A percentile compares a stretch with the other conserved stretches of the same genome.
Evolutionary conservation across 2,797 vertebrate genomes (phyloP).

Genomic region (Crypturellus tataupa): DNA sequence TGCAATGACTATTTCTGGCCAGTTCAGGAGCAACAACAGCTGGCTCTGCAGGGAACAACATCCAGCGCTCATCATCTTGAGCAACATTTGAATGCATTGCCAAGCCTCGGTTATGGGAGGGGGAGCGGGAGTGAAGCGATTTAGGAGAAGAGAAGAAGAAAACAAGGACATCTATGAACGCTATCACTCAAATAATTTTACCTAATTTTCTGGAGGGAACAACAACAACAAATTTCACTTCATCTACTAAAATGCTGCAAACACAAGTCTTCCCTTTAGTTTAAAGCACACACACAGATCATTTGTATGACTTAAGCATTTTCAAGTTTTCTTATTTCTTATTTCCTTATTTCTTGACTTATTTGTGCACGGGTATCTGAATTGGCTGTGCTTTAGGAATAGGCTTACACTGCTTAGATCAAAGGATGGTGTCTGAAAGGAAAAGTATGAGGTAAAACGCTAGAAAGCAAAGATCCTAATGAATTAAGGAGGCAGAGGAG

Average conservation of each 20-base stretch:
- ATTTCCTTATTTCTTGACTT: neutral
- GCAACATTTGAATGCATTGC: neutral
- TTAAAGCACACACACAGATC: neutral
- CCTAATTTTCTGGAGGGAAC: neutral
- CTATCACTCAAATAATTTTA: neutral
- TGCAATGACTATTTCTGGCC: constrained; percentile 29
- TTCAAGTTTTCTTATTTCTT: neutral
- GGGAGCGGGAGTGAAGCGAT: neutral
- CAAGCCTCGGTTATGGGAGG: neutral
- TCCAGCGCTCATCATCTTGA: neutral
- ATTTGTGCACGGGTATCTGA: neutral
- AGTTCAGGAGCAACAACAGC: constrained; percentile 23
- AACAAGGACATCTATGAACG: neutral
- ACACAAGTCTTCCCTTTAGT: neutral
- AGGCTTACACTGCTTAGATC: neutral
- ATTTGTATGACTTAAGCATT: neutral
- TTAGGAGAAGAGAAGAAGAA: neutral
- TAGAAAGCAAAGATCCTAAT: neutral
- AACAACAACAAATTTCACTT: neutral
- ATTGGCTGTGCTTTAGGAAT: neutral
- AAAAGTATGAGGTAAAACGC: neutral
- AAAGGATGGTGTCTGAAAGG: neutral
- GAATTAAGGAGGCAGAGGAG: neutral
- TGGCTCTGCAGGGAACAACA: neutral
- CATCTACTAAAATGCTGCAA: neutral